phyloP scores from a whole-genome alignment of 2,797 vertebrate species.

The Peromyscus melanophrys region DNA sequence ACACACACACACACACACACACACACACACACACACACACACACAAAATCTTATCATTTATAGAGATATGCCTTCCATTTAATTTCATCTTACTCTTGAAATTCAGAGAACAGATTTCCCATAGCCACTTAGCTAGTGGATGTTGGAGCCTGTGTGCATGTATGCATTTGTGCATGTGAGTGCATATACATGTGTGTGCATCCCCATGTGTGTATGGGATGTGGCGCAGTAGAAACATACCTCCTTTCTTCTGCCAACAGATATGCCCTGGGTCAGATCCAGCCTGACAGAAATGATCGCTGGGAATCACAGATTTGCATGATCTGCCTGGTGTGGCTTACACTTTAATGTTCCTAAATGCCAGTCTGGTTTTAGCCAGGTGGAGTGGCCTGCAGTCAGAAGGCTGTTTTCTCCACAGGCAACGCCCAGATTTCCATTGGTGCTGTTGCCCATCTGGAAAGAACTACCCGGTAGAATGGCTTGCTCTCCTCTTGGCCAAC shows the following conservation, averaged over 20 bases:
- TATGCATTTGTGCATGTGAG: neutral
- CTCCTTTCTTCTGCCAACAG: neutral
- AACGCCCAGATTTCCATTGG: neutral
- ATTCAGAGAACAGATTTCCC: constrained; percentile 6
- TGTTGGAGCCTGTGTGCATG: neutral
- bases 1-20: neutral
- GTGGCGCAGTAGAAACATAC: neutral
- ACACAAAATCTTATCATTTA: too few relatives aligned
- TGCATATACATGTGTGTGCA: neutral
- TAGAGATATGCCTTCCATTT: constrained; percentile 10
- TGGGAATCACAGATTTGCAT: neutral
- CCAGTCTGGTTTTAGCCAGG: neutral
- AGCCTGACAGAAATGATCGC: neutral
- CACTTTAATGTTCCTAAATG: constrained; percentile 8
- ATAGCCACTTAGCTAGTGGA: neutral
- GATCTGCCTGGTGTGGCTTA: neutral
- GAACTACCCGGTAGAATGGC: neutral
- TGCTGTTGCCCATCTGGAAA: neutral
- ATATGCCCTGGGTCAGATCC: neutral
- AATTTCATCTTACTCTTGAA: neutral
- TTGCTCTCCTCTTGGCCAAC: neutral
- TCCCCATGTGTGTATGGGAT: neutral
- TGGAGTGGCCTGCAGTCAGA: neutral
- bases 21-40: neutral
- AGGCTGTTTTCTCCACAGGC: neutral